Conservation (phyloP, 2,113 vertebrate genomes). For the Colistium nudipinnis region DNA sequence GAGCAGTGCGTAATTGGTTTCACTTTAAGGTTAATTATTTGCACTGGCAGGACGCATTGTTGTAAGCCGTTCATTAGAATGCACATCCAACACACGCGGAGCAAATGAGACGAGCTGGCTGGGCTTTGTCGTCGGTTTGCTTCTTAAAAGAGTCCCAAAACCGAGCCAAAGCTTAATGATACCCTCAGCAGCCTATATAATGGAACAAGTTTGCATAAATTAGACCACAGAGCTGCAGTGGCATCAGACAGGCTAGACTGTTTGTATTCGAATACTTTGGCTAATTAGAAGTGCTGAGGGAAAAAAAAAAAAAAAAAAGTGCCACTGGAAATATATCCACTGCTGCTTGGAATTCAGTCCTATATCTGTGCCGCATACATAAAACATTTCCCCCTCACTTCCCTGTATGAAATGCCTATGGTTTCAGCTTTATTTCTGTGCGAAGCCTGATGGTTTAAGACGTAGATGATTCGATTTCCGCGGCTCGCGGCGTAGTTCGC, state of each 20-base stretch:
- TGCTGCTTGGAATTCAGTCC: constrained; percentile 53
- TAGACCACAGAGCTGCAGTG: constrained; percentile 76
- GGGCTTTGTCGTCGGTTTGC: constrained; percentile 72
- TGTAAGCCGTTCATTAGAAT: constrained; percentile 84
- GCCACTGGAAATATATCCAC: constrained; percentile 54
- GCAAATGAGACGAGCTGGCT: constrained; percentile 81
- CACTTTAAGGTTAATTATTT: constrained; percentile 86
- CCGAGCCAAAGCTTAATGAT: constrained; percentile 78
- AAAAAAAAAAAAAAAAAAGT: constrained; percentile 67
- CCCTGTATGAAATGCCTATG: constrained; percentile 49
- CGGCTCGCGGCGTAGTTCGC: constrained; percentile 48
- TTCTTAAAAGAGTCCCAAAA: constrained; percentile 68
- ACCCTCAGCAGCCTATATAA: constrained; percentile 81
- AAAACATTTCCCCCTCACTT: constrained; percentile 61
- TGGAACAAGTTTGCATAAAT: constrained; percentile 84
- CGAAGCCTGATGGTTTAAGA: constrained; percentile 68
- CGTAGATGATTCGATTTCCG: constrained; percentile 67
- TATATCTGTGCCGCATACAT: constrained; percentile 53
- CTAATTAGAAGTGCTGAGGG: constrained; percentile 80
- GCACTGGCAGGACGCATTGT: constrained; percentile 83
- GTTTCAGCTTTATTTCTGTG: constrained; percentile 65
- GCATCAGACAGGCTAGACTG: constrained; percentile 72
- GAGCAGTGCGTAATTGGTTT: constrained; percentile 84
- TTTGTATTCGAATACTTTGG: constrained; percentile 72
- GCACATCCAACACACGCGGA: constrained; percentile 79